Evolutionary conservation across 2,888 invertebrate genomes (phyloP).

Genomic region (Idaea straminata): DNA sequence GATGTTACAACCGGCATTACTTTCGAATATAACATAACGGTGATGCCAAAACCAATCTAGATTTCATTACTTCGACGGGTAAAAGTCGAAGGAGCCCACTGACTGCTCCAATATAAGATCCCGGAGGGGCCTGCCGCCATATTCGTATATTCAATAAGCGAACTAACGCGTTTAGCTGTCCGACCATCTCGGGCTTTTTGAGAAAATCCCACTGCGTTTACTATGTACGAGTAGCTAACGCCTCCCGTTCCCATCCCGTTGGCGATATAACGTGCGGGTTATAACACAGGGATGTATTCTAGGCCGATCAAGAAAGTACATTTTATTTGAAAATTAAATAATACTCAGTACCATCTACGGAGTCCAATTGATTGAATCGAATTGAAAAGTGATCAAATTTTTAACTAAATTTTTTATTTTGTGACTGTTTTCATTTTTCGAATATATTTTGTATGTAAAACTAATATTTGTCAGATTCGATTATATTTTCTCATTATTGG

Average conservation of each 20-base stretch:
- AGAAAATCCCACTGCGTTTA: conserved; percentile 1
- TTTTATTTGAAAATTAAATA: too few species aligned
- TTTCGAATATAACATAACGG: background rate
- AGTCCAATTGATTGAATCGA: too few species aligned
- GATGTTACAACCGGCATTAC: background rate
- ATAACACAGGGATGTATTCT: background rate
- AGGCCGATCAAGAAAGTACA: too few species aligned
- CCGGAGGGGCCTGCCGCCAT: background rate
- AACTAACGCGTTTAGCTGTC: background rate
- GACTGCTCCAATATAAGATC: background rate
- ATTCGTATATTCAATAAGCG: background rate
- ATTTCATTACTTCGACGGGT: background rate
- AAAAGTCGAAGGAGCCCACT: background rate
- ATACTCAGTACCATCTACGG: too few species aligned
- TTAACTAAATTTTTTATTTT: too few species aligned
- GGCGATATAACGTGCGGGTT: background rate
- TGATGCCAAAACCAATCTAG: background rate
- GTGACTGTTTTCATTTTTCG: too few species aligned
- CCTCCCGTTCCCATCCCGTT: background rate
- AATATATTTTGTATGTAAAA: too few species aligned
- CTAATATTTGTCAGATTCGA: too few species aligned
- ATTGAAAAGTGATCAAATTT: too few species aligned
- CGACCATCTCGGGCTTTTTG: background rate
- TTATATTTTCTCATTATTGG: too few species aligned
- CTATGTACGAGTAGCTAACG: background rate